Base-by-base conservation (phyloP, 2,113 vertebrate genomes). In the Gasterosteus nipponicus region DNA sequence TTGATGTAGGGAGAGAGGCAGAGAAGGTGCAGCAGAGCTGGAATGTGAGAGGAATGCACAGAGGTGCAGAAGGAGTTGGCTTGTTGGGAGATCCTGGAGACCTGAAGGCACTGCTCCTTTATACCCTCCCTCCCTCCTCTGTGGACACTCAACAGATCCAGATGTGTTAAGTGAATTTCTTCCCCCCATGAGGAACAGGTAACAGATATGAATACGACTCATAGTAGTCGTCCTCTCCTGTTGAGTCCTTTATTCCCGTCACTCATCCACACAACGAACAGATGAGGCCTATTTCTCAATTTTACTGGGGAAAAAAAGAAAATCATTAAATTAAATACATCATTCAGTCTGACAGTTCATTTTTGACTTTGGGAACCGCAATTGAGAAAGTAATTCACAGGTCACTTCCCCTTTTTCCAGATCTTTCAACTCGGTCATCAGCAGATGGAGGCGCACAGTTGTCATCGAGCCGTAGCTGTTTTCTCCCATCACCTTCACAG, bases 11-110 rank as follows among this genome's bases (percentile, higher is more conserved):
- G 33, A 59, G 69, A 87, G 77, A 76, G 84, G 75, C 62, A 78
- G 80, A 73, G 80, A 67, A 86, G 88, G 86, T 90, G 78, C 89
- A 90, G 83, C 75, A 44, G 89, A 88, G 77, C 87, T 69, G 89
- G 92, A 93, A 92, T 93, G 88, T 86, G 77, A 77, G 78, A 86
- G 92, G 94, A 94, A 94, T 94, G 91, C 80, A 71, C 5, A 38
- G 5, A 38, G 35, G 35, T 6, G 44, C 46, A 61, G 73, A 59
- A 66, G 71, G 65, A 67, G 64, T 58, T 64, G 66, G 69, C 49
- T 84, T 84, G 73, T 56, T 64, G 75, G 73, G 77, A 69, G 85
- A 89, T 88, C 85, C 78, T 83, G 75, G 75, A 86, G 80, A 81
- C 85, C 81, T 77, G 65, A 68, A 84, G 63, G 73, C 75, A 0